Evolutionary conservation across 2,888 invertebrate genomes (phyloP).

Genomic region (Eupithecia subfuscata): DNA sequence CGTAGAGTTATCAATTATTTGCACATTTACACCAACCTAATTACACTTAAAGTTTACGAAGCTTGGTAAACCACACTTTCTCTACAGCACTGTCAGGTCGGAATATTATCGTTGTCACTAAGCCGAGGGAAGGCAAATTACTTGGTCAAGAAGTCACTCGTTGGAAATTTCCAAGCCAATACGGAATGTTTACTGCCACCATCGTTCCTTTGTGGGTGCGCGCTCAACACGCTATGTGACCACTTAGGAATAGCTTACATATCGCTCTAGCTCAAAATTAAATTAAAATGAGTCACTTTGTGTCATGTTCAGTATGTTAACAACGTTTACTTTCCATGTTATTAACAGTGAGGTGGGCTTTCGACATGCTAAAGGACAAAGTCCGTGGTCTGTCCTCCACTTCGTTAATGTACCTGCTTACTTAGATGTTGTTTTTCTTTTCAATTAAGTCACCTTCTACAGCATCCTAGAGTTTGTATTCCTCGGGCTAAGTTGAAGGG

Average conservation of each 20-base stretch:
- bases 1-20: neutral
- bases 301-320: neutral
- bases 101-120: neutral
- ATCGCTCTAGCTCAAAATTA: conserved; percentile 8
- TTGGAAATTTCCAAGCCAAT: conserved; percentile 1
- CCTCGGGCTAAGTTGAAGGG: neutral
- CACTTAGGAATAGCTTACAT: conserved; percentile 9
- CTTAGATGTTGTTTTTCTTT: neutral
- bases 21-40: neutral
- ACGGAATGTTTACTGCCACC: conserved; percentile 5
- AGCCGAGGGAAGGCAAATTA: neutral
- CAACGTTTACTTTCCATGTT: neutral
- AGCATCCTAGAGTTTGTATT: neutral
- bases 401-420: neutral
- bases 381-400: neutral
- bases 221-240: conserved; percentile 7
- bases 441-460: neutral
- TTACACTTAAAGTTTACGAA: neutral
- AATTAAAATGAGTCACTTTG: conserved; percentile 17
- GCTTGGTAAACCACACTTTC: neutral
- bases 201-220: conserved; percentile 7
- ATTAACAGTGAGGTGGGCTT: neutral
- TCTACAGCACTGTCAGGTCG: neutral
- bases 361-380: neutral
- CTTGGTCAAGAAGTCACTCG: conserved; percentile 1